A percentile compares a stretch with the other conserved stretches of the same genome.
These are phyloP conservation scores for Nymphalis urticae DNA, from an alignment of 2,888 invertebrate species.

Conservation along the genomic window DNA sequence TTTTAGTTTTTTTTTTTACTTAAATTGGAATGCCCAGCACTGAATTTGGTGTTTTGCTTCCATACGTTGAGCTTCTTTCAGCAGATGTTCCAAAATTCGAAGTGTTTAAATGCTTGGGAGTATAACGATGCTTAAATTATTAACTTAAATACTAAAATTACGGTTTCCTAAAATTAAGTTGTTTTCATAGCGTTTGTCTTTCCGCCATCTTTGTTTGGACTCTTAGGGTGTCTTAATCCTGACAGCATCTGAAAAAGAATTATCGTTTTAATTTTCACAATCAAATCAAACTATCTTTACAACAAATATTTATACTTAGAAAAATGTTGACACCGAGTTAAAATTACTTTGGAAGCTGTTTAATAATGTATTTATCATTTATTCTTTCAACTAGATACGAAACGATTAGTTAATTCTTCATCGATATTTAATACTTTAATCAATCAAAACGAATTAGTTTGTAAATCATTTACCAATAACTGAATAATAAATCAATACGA, in stretches of 20 bases:
- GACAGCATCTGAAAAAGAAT: conserved; percentile 64
- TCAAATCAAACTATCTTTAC: neutral
- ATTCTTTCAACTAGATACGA: no score
- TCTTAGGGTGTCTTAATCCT: conserved; percentile 56
- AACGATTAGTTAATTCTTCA: no score
- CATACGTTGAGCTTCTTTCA: conserved; percentile 27
- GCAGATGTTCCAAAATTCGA: conserved; percentile 37
- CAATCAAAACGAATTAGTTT: no score
- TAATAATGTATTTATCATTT: no score
- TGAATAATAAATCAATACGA: no score
- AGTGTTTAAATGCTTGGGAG: conserved; percentile 70
- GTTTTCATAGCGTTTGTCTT: conserved; percentile 55
- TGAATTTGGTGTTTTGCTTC: conserved; percentile 37
- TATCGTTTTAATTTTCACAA: neutral
- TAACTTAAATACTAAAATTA: conserved; percentile 73
- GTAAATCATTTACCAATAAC: no score
- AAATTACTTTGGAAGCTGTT: no score
- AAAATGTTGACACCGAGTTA: no score
- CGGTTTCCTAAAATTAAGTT: conserved; percentile 71
- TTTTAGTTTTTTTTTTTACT: conserved; percentile 42
- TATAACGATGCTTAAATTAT: conserved; percentile 59
- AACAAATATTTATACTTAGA: neutral
- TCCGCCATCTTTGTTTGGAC: conserved; percentile 64
- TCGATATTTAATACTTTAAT: no score
- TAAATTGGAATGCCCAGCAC: conserved; percentile 76